Conservation (phyloP, 2,113 vertebrate genomes). For the Pteronura brasiliensis region DNA sequence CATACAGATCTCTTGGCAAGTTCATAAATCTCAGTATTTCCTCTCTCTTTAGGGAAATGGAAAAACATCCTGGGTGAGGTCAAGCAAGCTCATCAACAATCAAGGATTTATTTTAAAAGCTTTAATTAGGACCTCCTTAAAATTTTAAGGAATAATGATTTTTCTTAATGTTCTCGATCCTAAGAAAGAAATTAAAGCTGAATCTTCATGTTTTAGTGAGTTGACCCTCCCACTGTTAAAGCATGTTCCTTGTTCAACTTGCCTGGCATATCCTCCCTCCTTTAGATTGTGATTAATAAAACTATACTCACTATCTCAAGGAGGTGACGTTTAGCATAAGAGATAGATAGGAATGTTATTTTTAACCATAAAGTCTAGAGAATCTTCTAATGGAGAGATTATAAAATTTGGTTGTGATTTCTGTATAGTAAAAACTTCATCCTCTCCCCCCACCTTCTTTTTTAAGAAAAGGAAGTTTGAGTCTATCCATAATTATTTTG, state of each 20-base stretch:
- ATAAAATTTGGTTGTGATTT: background rate
- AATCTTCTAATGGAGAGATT: background rate
- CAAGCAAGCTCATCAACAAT: background rate
- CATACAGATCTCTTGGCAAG: background rate
- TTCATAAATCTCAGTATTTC: background rate
- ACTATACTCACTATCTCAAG: background rate
- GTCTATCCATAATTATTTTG: background rate
- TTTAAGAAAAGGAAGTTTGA: background rate
- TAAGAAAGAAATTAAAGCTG: background rate
- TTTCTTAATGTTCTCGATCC: background rate
- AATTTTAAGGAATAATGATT: background rate
- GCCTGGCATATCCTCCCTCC: background rate
- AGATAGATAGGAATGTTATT: background rate
- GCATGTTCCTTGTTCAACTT: background rate
- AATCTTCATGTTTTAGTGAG: background rate
- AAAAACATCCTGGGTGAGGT: background rate
- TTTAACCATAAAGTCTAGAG: background rate
- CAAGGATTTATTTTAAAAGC: background rate
- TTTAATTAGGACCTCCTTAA: background rate
- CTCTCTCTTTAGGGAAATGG: background rate
- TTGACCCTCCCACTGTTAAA: background rate
- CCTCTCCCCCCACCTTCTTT: background rate
- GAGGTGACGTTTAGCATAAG: background rate
- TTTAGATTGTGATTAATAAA: background rate
- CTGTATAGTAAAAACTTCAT: background rate